Evolutionary conservation across 2,113 vertebrate species (phyloP).

Genomic region (Bungarus multicinctus): DNA sequence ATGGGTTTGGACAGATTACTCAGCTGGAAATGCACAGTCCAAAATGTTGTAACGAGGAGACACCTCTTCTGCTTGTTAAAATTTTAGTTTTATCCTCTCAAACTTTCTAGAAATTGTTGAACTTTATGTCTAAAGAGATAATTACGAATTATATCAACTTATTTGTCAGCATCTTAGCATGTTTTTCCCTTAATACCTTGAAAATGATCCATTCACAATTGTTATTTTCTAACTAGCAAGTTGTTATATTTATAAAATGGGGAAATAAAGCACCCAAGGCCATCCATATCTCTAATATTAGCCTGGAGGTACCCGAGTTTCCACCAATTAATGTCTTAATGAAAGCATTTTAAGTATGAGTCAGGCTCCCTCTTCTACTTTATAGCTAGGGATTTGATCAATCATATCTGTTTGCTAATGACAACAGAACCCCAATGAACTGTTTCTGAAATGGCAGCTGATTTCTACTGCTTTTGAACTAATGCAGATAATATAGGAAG

Average conservation of each 20-base stretch:
- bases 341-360: conserved; percentile 2
- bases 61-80: background rate
- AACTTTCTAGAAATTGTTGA: background rate
- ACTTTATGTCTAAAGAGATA: background rate
- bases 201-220: background rate
- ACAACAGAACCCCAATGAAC: background rate
- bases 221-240: background rate
- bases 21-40: background rate
- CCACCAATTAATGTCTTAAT: background rate
- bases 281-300: background rate
- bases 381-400: conserved; percentile 6
- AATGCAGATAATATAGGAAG: background rate
- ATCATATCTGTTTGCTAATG: background rate
- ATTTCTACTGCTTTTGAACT: background rate
- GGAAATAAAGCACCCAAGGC: background rate
- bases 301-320: background rate
- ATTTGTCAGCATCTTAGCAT: background rate
- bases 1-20: background rate
- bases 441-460: background rate
- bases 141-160: background rate
- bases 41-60: background rate
- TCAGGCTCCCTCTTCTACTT: background rate
- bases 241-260: background rate
- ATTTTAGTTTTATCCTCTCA: background rate
- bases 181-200: background rate